A percentile compares a stretch with the other conserved stretches of the same genome.
phyloP scores from a whole-genome alignment of 2,888 invertebrate genomes.

The Penaeus monodon region DNA sequence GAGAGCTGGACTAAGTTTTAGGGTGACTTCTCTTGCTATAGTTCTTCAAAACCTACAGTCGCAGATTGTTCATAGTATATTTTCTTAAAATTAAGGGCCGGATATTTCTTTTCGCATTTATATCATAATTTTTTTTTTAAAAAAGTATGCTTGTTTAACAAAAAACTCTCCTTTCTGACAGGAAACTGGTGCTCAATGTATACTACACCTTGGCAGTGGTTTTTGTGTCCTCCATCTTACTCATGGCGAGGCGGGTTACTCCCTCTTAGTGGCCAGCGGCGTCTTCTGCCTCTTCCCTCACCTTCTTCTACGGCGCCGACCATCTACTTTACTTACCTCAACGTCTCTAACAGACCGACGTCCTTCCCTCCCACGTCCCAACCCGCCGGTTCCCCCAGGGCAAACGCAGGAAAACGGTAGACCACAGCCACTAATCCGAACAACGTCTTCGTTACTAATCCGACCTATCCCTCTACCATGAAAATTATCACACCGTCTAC shows the following conservation, averaged over 20 bases:
- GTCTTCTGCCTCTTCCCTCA: constrained; percentile 44
- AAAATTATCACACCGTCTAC: constrained; percentile 9
- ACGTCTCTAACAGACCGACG: not conserved
- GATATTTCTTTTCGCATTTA: too few relatives aligned
- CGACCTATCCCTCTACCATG: not conserved
- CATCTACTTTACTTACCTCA: constrained; percentile 21
- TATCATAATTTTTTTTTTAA: too few relatives aligned
- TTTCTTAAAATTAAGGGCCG: too few relatives aligned
- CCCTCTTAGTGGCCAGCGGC: constrained; percentile 18
- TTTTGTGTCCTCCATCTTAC: constrained; percentile 39
- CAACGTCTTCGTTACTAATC: constrained; percentile 7
- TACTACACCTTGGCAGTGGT: constrained; percentile 27
- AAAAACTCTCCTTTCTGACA: not conserved
- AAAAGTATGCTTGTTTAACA: too few relatives aligned
- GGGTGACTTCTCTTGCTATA: too few relatives aligned
- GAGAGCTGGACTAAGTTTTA: too few relatives aligned
- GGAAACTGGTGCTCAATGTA: constrained; percentile 24
- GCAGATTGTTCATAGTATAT: too few relatives aligned
- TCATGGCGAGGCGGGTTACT: not conserved
- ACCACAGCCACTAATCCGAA: not conserved
- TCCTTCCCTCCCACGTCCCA: constrained; percentile 9
- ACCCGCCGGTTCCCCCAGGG: not conserved
- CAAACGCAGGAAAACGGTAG: not conserved
- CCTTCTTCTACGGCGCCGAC: constrained; percentile 17
- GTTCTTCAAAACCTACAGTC: too few relatives aligned